A percentile compares a stretch with the other conserved stretches of the same genome.
Conservation (phyloP, 2,797 vertebrate species). For the Anas acuta region DNA sequence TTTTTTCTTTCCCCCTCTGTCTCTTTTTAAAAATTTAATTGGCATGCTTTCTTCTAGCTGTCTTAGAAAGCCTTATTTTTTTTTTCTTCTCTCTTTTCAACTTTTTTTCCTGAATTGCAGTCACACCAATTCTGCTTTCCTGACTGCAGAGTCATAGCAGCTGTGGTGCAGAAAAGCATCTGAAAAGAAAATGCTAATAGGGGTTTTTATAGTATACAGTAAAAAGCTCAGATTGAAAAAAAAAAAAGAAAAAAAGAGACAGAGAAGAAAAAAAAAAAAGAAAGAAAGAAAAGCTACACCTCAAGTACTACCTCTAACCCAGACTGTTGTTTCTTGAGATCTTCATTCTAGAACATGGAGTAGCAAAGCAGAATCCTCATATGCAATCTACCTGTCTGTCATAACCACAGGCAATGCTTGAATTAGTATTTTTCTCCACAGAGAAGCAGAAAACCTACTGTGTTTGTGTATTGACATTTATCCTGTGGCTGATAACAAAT, state of each 20-base stretch:
- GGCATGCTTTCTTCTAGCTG: slow-evolving; percentile 69
- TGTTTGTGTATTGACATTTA: neutral
- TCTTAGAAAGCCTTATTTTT: slow-evolving; percentile 66
- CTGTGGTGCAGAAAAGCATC: slow-evolving; percentile 73
- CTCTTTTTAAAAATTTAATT: slow-evolving; percentile 68
- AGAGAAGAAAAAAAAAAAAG: neutral
- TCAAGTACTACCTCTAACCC: slow-evolving; percentile 35
- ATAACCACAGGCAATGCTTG: neutral
- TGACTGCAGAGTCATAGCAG: slow-evolving; percentile 76
- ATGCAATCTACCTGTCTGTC: neutral
- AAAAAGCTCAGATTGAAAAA: slow-evolving; percentile 47
- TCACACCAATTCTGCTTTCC: slow-evolving; percentile 68
- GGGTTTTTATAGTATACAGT: slow-evolving; percentile 47
- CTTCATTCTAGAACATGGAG: neutral
- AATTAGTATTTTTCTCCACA: neutral
- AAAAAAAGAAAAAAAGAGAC: too few species aligned
- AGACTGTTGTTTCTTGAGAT: neutral
- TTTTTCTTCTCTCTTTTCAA: slow-evolving; percentile 65
- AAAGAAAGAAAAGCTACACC: neutral
- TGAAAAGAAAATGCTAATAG: slow-evolving; percentile 81
- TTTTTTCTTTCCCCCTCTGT: slow-evolving; percentile 37
- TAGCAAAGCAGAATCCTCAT: neutral
- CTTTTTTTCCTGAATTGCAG: slow-evolving; percentile 72
- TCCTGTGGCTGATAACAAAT: neutral
- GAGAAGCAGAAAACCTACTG: neutral